Conservation (phyloP, 2,113 vertebrate species). For the Indri indri region DNA sequence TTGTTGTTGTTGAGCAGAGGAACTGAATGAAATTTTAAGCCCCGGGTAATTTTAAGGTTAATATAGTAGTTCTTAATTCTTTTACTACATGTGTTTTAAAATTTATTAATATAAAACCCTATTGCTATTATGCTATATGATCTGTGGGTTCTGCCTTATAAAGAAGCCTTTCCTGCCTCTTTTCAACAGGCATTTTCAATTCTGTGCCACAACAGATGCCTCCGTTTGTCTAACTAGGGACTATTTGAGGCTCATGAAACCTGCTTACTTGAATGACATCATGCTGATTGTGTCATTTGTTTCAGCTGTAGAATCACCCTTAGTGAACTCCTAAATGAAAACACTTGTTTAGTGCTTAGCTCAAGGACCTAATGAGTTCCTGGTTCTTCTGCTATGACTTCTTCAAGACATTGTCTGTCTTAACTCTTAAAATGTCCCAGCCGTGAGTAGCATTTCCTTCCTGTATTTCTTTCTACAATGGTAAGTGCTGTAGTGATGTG, state of each 20-base stretch:
- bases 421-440: neutral
- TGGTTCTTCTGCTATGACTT: neutral
- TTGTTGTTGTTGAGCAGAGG: neutral
- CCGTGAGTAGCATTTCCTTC: neutral
- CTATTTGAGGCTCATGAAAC: neutral
- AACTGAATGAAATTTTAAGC: neutral
- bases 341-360: neutral
- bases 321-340: neutral
- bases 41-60: neutral
- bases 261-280: neutral
- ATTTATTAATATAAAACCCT: neutral
- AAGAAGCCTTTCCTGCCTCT: neutral
- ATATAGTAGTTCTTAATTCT: neutral
- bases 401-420: neutral
- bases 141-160: neutral
- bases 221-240: neutral
- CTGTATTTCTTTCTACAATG: neutral
- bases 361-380: neutral
- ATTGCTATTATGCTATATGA: neutral
- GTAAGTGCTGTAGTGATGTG: neutral
- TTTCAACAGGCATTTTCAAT: neutral
- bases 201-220: neutral
- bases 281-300: neutral
- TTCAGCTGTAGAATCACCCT: neutral
- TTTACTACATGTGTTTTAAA: neutral